Evolutionary conservation across 2,888 invertebrate species (phyloP).

Genomic region (Litoditis marina): DNA sequence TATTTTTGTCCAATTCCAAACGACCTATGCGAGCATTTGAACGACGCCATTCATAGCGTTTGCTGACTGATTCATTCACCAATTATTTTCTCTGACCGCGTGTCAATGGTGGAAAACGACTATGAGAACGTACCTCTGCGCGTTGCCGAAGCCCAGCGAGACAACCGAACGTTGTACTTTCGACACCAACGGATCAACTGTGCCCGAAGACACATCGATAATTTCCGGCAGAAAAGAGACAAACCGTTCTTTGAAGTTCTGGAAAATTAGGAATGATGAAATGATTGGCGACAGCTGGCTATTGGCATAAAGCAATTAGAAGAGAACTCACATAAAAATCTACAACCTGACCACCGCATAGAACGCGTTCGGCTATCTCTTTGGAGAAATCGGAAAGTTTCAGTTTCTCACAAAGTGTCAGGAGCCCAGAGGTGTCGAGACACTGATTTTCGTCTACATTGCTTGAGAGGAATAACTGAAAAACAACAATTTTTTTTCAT

Average conservation of each 20-base stretch:
- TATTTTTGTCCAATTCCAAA: too few species aligned
- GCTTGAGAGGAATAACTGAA: conserved; percentile 46
- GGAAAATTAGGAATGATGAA: neutral
- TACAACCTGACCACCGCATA: conserved; percentile 29
- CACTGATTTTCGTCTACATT: conserved; percentile 35
- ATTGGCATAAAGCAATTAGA: too few species aligned
- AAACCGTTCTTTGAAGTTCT: conserved; percentile 51
- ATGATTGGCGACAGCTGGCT: neutral
- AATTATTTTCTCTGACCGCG: conserved; percentile 3
- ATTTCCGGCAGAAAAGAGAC: conserved; percentile 47
- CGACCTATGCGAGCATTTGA: neutral
- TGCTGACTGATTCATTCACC: neutral
- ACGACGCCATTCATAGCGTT: neutral
- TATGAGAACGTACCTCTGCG: conserved; percentile 26
- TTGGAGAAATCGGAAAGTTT: conserved; percentile 36
- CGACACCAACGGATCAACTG: conserved; percentile 35
- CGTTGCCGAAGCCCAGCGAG: conserved; percentile 29
- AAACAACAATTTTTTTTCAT: too few species aligned
- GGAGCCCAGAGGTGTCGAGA: conserved; percentile 31
- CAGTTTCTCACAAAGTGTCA: conserved; percentile 35
- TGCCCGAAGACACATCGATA: conserved; percentile 46
- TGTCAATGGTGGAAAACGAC: neutral
- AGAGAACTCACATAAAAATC: conserved; percentile 33
- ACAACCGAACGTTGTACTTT: conserved; percentile 32
- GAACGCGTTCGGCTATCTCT: conserved; percentile 36